Evolutionary conservation across 2,888 invertebrate species (phyloP), one percentile per base, ranked within the genome.

Genomic region (Chrysotoxum bicinctum): DNA sequence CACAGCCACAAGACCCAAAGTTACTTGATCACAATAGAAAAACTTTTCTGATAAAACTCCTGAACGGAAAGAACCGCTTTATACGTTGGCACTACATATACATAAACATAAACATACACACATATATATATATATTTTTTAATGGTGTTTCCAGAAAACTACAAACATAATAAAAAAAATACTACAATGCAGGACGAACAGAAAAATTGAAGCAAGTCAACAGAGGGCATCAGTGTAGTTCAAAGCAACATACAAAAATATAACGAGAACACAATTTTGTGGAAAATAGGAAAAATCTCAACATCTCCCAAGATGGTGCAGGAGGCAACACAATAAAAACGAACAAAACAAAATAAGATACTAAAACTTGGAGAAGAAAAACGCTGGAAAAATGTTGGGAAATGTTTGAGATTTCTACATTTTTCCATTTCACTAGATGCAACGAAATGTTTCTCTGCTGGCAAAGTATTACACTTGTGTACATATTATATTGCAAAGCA

Each of bases 31-130:
- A 85, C 85, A 85, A 85, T 85, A 85, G 81, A 81, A 81, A 85
- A 85, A 85, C 76, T 81, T 85, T 85, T 85, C 85, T 85, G 81
- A 81, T 85, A 85, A 85, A 85, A 85, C 85, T 85, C 85, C 72
- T 80, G 70, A 79, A 81, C 85, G 85, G 85, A 85, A 85, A 81
- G 81, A 37, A 81, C 81, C 76, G 81, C 69, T 85, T 81, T 81
- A 72, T 84, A 72, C 14, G 32, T 52, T 58, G 26, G 1, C 7
- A 48, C 35, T 45, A n/a, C 4, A 60, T 40, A 62, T 23, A 12
- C 32, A n/a, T 4, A 40, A 16, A 26, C 35, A n/a, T 26, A 21
- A 52, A 19, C 16, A 37, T 12, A 43, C 16, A 14, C 6, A 43
- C 52, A 14, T 45, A 30, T 50, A 16, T 45, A 10, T 48, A 19